A percentile compares a stretch with the other conserved stretches of the same genome.
phyloP scores from a whole-genome alignment of 2,888 invertebrate genomes.

The Malthinus seriepunctatus region DNA sequence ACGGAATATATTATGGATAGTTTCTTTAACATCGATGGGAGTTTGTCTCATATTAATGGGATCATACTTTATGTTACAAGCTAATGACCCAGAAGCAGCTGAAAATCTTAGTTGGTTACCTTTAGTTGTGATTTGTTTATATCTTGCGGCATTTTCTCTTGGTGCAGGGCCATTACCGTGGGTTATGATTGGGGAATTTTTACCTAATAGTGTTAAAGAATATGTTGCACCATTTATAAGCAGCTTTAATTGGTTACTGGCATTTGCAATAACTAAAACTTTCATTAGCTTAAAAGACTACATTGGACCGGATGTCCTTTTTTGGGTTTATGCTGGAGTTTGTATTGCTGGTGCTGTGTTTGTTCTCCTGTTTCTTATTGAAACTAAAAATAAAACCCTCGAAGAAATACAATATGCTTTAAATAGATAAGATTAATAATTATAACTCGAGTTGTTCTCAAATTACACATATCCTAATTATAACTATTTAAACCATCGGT shows the following conservation, averaged over 20 bases:
- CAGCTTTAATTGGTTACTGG: constrained; percentile 54
- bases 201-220: constrained; percentile 54
- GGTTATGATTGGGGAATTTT: constrained; percentile 57
- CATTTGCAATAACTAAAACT: constrained; percentile 51
- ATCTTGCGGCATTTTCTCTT: constrained; percentile 54
- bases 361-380: constrained; percentile 57
- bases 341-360: constrained; percentile 56
- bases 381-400: constrained; percentile 59
- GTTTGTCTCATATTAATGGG: constrained; percentile 69
- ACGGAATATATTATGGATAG: constrained; percentile 71
- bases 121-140: constrained; percentile 50
- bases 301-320: constrained; percentile 51
- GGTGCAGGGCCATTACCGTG: constrained; percentile 58
- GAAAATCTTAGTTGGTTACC: constrained; percentile 47
- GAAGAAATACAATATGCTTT: constrained; percentile 56
- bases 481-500: no score
- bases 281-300: constrained; percentile 53
- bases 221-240: constrained; percentile 49
- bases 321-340: constrained; percentile 58
- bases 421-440: no score
- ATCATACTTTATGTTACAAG: constrained; percentile 66
- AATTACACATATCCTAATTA: no score
- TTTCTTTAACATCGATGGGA: constrained; percentile 73
- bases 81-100: constrained; percentile 50
- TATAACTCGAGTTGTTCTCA: background rate